Evolutionary conservation across 2,888 invertebrate species (phyloP).

Genomic region (Gymnocheta viridis): DNA sequence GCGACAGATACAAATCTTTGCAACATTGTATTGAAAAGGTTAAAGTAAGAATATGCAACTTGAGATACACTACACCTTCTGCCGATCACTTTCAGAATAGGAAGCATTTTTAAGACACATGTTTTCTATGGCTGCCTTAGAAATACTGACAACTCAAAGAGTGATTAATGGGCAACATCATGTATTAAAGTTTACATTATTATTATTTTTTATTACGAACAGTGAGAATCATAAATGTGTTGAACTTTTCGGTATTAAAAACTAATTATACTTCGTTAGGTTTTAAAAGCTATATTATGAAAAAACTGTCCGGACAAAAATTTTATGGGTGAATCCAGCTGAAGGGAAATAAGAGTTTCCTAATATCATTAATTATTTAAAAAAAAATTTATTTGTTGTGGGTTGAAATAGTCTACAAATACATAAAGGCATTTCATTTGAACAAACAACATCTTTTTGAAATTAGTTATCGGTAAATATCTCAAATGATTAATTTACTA

Average conservation of each 20-base stretch:
- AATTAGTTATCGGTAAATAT: no score
- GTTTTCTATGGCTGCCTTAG: slow-evolving; percentile 31
- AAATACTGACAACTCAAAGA: slow-evolving; percentile 29
- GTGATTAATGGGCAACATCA: slow-evolving; percentile 44
- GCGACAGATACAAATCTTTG: slow-evolving; percentile 39
- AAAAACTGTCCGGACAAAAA: no score
- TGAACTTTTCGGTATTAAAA: neutral
- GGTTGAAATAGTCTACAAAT: no score
- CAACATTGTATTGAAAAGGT: slow-evolving; percentile 60
- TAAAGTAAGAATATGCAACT: slow-evolving; percentile 46
- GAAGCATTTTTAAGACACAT: slow-evolving; percentile 33
- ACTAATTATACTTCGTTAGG: no score
- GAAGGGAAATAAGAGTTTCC: no score
- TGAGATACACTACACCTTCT: slow-evolving; percentile 30
- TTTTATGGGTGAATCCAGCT: no score
- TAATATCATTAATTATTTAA: no score
- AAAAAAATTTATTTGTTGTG: no score
- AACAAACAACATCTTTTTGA: no score
- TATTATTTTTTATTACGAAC: neutral
- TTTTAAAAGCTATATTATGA: no score
- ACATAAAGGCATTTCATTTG: no score
- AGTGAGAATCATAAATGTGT: neutral
- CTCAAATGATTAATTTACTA: no score
- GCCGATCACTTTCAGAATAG: neutral
- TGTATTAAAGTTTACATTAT: slow-evolving; percentile 21